Base-by-base conservation (phyloP, 2,888 invertebrate species). In the Plagodis pulveraria region DNA sequence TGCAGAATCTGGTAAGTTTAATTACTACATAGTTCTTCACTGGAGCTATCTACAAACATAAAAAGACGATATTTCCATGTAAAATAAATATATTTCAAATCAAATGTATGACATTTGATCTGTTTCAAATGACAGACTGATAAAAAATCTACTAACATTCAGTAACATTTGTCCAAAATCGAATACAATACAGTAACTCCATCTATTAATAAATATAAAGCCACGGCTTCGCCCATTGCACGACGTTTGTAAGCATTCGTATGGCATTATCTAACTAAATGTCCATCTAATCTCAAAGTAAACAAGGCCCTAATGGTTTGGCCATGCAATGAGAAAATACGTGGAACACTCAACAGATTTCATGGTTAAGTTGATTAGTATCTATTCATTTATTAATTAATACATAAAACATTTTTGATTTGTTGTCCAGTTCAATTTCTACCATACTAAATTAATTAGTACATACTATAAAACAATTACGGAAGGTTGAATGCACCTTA, bases 21-120 rank as follows among this genome's bases (percentile, higher is more conserved):
- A 70, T 80, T 75, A 76, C 78, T 83, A 87, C 81, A 87, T 81
- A 60, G 78, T 81, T 78, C 76, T 80, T 81, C 84, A 86, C 83
- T 87, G 90, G 89, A 86, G 82, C 89, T 91, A 91, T 88, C 91
- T 91, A 91, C 91, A 89, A 89, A 90, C 91, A 91, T 79, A 91
- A 91, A 90, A 91, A 90, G 89, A 88, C 90, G 62, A 85, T 83
- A 84, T 87, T 87, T 87, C 84, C 89, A 89, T 90, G 87, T 87
- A 88, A 91, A 91, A 90, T 91, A 91, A 91, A 91, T 91, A 91
- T 91, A 91, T 91, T 91, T 91, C 88, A 89, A 90, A 91, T 87
- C 91, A 91, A 91, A 91, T 91, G 91, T 91, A 91, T 91, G 90
- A 91, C 91, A 91, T 91, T 90, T 91, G 91, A 91, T 86, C 86